Evolutionary conservation across 2,888 invertebrate genomes (phyloP).

Genomic region (Lypha dubia): DNA sequence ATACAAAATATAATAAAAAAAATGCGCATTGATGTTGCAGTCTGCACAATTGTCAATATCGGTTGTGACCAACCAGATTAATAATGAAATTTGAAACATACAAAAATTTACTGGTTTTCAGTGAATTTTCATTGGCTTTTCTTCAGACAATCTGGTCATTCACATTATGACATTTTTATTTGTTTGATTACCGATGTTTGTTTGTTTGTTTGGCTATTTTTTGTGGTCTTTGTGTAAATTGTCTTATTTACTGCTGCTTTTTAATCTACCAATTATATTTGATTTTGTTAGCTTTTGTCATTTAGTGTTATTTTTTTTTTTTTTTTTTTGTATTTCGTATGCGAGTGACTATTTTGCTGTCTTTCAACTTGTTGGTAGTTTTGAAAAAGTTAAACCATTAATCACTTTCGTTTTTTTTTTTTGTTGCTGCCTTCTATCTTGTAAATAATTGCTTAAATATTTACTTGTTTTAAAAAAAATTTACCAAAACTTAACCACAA

Average conservation of each 20-base stretch:
- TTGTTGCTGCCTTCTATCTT: too few relatives aligned
- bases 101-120: background rate
- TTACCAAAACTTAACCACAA: background rate
- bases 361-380: too few relatives aligned
- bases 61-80: background rate
- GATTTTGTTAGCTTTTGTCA: constrained; percentile 9
- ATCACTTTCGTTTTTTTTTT: constrained; percentile 35
- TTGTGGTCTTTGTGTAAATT: constrained; percentile 1
- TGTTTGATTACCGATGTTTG: background rate
- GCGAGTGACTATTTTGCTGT: too few relatives aligned
- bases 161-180: constrained; percentile 6
- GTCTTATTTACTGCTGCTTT: background rate
- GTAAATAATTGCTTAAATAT: constrained; percentile 5
- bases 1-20: background rate
- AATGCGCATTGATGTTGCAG: background rate
- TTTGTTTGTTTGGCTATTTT: background rate
- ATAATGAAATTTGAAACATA: background rate
- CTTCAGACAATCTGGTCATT: constrained; percentile 9
- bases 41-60: background rate
- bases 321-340: background rate
- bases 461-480: constrained; percentile 1
- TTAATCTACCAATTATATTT: constrained; percentile 15
- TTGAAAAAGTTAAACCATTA: constrained; percentile 16
- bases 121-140: background rate
- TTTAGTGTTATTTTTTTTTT: background rate